Conservation (phyloP, 2,888 invertebrate species). For the Melanotus villosus region DNA sequence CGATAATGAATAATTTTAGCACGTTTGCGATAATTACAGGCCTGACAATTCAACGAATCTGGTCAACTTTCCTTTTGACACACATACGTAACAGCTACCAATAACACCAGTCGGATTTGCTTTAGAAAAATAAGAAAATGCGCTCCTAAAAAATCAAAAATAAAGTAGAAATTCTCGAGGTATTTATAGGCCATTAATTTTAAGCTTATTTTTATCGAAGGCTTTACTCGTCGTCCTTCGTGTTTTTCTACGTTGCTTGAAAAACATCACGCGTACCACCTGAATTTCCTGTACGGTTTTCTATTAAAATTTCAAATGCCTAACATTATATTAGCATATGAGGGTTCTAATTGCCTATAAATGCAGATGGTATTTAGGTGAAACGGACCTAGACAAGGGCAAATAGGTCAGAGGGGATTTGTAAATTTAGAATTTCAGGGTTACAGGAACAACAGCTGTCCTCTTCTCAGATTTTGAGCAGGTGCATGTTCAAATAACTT, state of each 20-base stretch:
- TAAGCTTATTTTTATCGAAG: not conserved
- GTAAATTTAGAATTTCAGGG: conserved; percentile 41
- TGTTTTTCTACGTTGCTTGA: too few relatives aligned
- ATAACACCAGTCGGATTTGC: too few relatives aligned
- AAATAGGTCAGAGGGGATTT: conserved; percentile 35
- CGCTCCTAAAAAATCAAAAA: not conserved
- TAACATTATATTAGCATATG: conserved; percentile 16
- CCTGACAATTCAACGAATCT: not conserved
- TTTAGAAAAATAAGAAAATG: not conserved
- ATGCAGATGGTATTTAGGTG: conserved; percentile 34
- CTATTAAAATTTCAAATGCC: conserved; percentile 20
- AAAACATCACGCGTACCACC: not conserved
- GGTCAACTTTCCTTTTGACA: conserved; percentile 35
- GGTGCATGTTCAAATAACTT: conserved; percentile 37
- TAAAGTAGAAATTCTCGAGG: not conserved
- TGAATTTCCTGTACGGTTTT: not conserved
- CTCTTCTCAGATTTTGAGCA: conserved; percentile 33
- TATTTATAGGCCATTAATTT: conserved; percentile 2
- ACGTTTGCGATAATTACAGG: conserved; percentile 29
- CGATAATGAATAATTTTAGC: conserved; percentile 40
- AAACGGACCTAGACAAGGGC: conserved; percentile 32
- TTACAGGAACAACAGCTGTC: conserved; percentile 41
- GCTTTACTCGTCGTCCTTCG: too few relatives aligned
- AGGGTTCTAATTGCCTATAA: conserved; percentile 26
- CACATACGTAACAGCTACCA: conserved; percentile 7